Conservation (phyloP, 1,140 invertebrate species). For the Carposina sasakii region DNA sequence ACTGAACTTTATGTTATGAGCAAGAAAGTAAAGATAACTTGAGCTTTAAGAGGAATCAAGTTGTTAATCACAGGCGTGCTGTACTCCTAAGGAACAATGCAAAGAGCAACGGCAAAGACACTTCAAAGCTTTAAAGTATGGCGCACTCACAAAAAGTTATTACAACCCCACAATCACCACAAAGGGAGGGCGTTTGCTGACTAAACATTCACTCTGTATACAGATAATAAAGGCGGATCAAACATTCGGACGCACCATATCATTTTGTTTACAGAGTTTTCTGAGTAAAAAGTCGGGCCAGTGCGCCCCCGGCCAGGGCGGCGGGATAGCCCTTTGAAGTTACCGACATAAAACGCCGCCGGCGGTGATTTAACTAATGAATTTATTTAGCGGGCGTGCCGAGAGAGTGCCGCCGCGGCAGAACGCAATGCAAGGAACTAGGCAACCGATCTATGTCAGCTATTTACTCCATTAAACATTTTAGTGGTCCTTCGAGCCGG, state of each 20-base stretch:
- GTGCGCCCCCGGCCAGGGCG: constrained; percentile 53
- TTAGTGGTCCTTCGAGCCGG: constrained; percentile 1
- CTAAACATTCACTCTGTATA: constrained; percentile 57
- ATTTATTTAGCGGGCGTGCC: constrained; percentile 71
- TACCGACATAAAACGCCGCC: constrained; percentile 71
- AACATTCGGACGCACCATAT: constrained; percentile 67
- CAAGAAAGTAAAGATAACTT: too few species aligned
- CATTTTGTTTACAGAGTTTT: constrained; percentile 72
- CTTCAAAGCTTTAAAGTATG: constrained; percentile 29
- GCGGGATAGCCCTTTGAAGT: constrained; percentile 60
- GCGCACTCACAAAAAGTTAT: constrained; percentile 33
- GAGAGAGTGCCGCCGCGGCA: too few species aligned
- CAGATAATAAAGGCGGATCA: constrained; percentile 69
- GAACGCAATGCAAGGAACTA: too few species aligned
- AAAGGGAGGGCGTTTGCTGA: constrained; percentile 51
- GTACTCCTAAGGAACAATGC: too few species aligned
- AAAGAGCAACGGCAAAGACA: constrained; percentile 1
- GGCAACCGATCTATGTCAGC: too few species aligned
- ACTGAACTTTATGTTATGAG: too few species aligned
- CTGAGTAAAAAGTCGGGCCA: constrained; percentile 68
- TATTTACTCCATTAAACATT: constrained; percentile 13
- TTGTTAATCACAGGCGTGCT: too few species aligned
- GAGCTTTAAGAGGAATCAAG: too few species aligned
- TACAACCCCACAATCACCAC: constrained; percentile 41
- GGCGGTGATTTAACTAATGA: constrained; percentile 74